Conservation (phyloP, 2,113 vertebrate species). For the Halichoerus grypus region DNA sequence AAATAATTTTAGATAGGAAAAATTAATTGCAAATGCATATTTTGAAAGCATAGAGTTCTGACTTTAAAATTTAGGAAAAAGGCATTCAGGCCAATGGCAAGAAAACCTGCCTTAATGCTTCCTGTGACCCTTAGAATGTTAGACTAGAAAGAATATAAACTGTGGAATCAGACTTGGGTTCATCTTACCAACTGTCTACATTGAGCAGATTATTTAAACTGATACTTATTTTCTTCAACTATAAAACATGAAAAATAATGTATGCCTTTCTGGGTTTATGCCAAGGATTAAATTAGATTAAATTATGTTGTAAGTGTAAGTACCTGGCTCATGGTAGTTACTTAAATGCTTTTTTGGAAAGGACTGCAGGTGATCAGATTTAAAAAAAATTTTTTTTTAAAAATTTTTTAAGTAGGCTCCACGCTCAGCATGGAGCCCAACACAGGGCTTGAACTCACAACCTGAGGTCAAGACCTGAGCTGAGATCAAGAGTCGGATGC, state of each 20-base stretch:
- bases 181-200: background rate
- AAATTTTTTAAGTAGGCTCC: background rate
- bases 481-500: background rate
- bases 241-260: slow-evolving; percentile 31
- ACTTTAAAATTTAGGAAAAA: slow-evolving; percentile 51
- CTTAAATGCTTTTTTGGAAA: background rate
- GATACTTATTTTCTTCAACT: slow-evolving; percentile 15
- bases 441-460: background rate
- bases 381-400: background rate
- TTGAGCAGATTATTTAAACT: slow-evolving; percentile 9
- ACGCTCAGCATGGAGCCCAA: background rate
- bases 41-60: slow-evolving; percentile 50
- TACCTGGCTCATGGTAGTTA: background rate
- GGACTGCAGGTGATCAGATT: background rate
- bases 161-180: slow-evolving; percentile 16
- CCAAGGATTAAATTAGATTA: slow-evolving; percentile 24
- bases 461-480: background rate
- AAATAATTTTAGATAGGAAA: slow-evolving; percentile 21
- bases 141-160: slow-evolving; percentile 11
- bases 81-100: background rate
- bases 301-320: background rate
- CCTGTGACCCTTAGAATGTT: background rate
- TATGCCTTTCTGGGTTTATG: background rate
- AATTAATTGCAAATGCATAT: slow-evolving; percentile 5
- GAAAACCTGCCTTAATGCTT: slow-evolving; percentile 13